Percentiles rank a stretch among this genome's conserved stretches.
Evolutionary conservation across 2,888 invertebrate species (phyloP).

Genomic region (Tetheella fluctuosa): DNA sequence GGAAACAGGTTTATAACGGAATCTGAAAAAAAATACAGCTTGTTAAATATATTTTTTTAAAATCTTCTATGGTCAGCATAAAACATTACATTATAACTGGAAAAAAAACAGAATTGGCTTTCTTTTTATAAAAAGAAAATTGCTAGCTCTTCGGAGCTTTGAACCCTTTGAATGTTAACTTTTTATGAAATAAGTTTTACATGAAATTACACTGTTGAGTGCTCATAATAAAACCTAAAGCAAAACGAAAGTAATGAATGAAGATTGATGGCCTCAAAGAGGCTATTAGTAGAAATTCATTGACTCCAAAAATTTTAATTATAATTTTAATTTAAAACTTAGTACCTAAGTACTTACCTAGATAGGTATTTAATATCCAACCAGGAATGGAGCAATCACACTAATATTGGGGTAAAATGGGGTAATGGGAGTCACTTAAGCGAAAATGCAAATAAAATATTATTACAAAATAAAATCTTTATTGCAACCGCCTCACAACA

Average conservation of each 20-base stretch:
- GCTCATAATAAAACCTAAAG: slow-evolving; percentile 18
- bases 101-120: background rate
- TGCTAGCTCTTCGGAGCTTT: background rate
- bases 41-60: background rate
- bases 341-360: no score
- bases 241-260: slow-evolving; percentile 7
- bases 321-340: background rate
- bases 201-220: slow-evolving; percentile 27
- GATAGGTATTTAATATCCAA: no score
- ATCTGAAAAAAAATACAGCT: background rate
- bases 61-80: background rate
- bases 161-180: slow-evolving; percentile 21
- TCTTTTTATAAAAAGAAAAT: background rate
- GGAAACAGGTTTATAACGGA: background rate
- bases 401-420: no score
- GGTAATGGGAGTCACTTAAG: no score
- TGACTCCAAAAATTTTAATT: background rate
- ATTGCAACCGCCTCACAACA: no score
- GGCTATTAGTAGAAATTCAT: background rate
- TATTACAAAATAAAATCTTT: no score
- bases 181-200: slow-evolving; percentile 33
- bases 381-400: no score
- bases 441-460: no score
- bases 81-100: background rate
- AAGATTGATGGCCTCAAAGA: background rate